Conservation (phyloP, 2,113 vertebrate genomes). For the Oriolus oriolus region DNA sequence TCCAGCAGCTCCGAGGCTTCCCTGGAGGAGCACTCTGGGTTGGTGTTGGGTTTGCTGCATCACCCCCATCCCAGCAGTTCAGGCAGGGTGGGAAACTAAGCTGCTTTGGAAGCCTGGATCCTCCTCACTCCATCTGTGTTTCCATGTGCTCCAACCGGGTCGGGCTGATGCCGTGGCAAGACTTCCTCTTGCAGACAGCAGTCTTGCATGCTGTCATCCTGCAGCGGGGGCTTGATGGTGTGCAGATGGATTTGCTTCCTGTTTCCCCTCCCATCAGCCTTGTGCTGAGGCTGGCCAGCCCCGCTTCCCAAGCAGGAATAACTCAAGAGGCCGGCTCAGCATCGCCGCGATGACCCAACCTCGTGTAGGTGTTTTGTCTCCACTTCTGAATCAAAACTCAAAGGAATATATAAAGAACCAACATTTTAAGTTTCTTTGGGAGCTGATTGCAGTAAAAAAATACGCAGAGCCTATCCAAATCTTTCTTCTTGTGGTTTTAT, state of each 20-base stretch:
- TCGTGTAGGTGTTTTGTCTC: not conserved
- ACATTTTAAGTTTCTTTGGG: not conserved
- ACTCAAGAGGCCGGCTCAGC: not conserved
- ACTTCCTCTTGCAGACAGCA: not conserved
- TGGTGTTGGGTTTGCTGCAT: not conserved
- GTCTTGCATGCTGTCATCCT: not conserved
- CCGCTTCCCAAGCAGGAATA: not conserved
- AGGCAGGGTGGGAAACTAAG: not conserved
- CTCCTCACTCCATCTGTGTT: not conserved
- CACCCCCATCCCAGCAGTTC: not conserved
- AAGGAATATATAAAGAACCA: not conserved
- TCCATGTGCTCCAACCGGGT: not conserved
- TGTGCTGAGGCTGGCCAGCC: not conserved
- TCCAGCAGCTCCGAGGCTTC: not conserved
- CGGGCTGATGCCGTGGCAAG: not conserved
- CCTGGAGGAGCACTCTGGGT: accelerated
- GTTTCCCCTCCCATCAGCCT: not conserved
- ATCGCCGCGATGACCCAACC: not conserved
- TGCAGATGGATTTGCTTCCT: not conserved
- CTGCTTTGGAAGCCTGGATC: not conserved
- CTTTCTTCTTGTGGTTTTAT: not conserved
- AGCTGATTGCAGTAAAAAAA: not conserved
- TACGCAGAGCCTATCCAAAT: not conserved
- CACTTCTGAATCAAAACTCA: not conserved
- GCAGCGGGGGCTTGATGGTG: not conserved